phyloP scores from a whole-genome alignment of 2,888 invertebrate genomes.

The Malachius bipustulatus region DNA sequence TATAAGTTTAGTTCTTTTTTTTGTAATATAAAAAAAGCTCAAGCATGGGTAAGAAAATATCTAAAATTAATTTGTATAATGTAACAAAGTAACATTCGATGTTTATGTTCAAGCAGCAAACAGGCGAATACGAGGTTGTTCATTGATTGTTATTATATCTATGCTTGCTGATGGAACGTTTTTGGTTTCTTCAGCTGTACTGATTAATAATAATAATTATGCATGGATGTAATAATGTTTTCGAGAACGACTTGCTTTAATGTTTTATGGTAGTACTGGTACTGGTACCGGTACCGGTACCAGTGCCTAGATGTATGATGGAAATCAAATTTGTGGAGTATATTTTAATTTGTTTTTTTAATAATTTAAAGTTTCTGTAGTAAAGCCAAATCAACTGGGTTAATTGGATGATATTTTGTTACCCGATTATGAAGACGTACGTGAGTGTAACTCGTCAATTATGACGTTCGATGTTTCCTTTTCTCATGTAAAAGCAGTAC shows the following conservation, averaged over 20 bases:
- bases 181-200: neutral
- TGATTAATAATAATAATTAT: neutral
- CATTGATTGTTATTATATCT: neutral
- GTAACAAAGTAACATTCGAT: slow-evolving; percentile 2
- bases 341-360: too few species aligned
- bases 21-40: too few species aligned
- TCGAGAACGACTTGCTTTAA: slow-evolving; percentile 1
- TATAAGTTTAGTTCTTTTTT: slow-evolving; percentile 33
- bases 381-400: too few species aligned
- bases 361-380: too few species aligned
- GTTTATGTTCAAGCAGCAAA: neutral
- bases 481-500: slow-evolving; percentile 3
- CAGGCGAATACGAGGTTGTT: neutral
- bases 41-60: neutral
- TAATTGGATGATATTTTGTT: slow-evolving; percentile 1
- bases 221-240: neutral
- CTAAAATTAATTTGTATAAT: neutral
- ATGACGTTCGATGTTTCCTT: neutral
- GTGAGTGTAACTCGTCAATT: neutral
- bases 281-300: too few species aligned
- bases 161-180: neutral
- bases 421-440: too few species aligned
- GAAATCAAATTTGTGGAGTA: too few species aligned
- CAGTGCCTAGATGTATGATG: too few species aligned
- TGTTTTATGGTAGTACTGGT: too few species aligned